These are phyloP conservation scores for Corticium candelabrum DNA, from an alignment of 37 sponge, comb jelly and placozoan species.

Conservation along the genomic window DNA sequence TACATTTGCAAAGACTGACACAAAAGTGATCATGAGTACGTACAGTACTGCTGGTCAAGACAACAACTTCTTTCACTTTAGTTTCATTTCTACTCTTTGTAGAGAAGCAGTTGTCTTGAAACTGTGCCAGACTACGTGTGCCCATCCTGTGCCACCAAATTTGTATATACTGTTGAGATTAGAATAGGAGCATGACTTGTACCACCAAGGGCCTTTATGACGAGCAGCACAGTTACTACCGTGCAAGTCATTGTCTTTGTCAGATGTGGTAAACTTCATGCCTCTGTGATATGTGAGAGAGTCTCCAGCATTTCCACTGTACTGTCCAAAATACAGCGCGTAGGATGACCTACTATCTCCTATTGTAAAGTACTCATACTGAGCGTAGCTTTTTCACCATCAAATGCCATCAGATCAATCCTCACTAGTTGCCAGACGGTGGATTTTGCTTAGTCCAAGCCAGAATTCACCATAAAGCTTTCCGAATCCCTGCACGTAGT, in stretches of 20 bases:
- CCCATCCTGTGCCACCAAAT: too few relatives aligned
- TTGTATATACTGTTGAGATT: too few relatives aligned
- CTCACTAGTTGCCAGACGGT: conserved; percentile 7
- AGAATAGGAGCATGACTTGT: too few relatives aligned
- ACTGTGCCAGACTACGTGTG: too few relatives aligned
- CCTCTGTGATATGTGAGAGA: neutral
- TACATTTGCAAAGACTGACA: too few relatives aligned
- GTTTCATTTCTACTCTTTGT: too few relatives aligned
- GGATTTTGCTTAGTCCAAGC: conserved; percentile 16
- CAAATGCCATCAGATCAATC: neutral
- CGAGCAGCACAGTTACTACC: neutral
- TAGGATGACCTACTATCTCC: neutral
- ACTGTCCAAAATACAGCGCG: conserved; percentile 3
- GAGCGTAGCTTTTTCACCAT: conserved; percentile 8
- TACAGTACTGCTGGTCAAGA: too few relatives aligned
- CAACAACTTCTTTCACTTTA: too few relatives aligned
- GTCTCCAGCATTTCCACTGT: conserved; percentile 2
- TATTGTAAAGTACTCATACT: conserved; percentile 6
- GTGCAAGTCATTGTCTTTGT: neutral
- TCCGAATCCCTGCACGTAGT: conserved; percentile 14
- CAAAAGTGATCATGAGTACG: too few relatives aligned
- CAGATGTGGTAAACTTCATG: conserved; percentile 8
- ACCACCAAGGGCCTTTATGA: too few relatives aligned
- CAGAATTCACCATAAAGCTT: conserved; percentile 6
- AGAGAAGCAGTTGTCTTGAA: too few relatives aligned